These are phyloP conservation scores for Eciton burchellii DNA, from an alignment of 1,140 invertebrate species.

Conservation along the genomic window DNA sequence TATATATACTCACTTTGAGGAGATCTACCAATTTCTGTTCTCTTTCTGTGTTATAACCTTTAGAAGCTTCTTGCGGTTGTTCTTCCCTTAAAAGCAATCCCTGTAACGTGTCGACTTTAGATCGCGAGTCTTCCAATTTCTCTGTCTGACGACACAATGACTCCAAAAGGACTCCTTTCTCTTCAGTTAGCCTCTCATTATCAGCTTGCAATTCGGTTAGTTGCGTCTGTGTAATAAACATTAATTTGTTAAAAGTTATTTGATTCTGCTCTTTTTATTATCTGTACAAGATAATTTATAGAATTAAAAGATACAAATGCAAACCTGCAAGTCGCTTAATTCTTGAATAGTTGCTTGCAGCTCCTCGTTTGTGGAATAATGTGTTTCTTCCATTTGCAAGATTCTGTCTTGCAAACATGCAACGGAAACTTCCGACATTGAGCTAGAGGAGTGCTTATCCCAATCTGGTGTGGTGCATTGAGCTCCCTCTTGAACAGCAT, in stretches of 20 bases:
- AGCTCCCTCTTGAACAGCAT: constrained; percentile 87
- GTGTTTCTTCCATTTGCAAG: constrained; percentile 90
- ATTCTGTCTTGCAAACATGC: constrained; percentile 97
- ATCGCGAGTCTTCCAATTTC: constrained; percentile 93
- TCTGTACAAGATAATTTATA: constrained; percentile 2
- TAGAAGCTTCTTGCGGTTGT: constrained; percentile 86
- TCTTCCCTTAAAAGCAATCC: constrained; percentile 89
- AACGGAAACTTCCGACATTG: constrained; percentile 95
- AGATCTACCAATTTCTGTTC: constrained; percentile 95
- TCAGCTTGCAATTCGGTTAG: constrained; percentile 94
- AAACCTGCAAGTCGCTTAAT: constrained; percentile 92
- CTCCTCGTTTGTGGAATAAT: constrained; percentile 96
- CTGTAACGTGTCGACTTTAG: constrained; percentile 91
- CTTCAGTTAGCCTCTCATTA: constrained; percentile 94
- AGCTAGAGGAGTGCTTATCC: constrained; percentile 94
- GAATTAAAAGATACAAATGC: not conserved
- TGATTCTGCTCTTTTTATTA: not conserved
- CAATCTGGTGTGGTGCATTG: constrained; percentile 91
- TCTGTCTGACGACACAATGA: constrained; percentile 96
- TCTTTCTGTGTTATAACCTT: constrained; percentile 88
- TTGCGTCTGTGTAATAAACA: constrained; percentile 86
- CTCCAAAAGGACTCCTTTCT: constrained; percentile 95
- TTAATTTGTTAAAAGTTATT: not conserved
- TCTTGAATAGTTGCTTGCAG: constrained; percentile 97
- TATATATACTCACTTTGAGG: constrained; percentile 87